phyloP scores from a whole-genome alignment of 2,797 vertebrate species.

The Sphenodon punctatus region DNA sequence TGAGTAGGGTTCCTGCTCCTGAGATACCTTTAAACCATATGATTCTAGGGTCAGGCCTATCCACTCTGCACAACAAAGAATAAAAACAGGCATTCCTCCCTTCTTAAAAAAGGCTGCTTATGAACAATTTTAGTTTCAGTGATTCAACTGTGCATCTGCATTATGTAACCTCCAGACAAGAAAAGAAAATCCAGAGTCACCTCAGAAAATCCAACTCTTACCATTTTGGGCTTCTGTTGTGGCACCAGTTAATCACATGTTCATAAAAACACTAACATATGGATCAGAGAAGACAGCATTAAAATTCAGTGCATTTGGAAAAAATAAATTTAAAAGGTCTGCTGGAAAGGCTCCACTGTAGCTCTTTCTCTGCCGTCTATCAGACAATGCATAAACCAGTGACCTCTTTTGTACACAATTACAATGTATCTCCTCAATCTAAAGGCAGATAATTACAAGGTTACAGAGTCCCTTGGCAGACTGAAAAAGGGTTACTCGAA shows the following conservation, averaged over 20 bases:
- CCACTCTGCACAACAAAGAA: too few species aligned
- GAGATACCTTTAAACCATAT: too few species aligned
- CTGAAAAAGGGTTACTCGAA: conserved; percentile 72
- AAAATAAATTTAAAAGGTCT: conserved; percentile 75
- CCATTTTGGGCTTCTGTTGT: conserved; percentile 26
- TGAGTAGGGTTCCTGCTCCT: too few species aligned
- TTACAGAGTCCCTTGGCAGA: conserved; percentile 69
- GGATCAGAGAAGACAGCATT: conserved; percentile 68
- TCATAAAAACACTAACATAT: conserved; percentile 69
- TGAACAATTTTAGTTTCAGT: not conserved
- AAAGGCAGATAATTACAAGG: conserved; percentile 76
- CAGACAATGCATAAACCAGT: conserved; percentile 73
- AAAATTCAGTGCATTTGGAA: conserved; percentile 66
- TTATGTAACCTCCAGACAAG: conserved; percentile 42
- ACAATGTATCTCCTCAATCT: conserved; percentile 76
- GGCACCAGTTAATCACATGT: conserved; percentile 67
- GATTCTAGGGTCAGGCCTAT: too few species aligned
- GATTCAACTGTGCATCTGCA: not conserved
- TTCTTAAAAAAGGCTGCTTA: not conserved
- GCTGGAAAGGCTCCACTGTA: conserved; percentile 56
- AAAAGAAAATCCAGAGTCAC: conserved; percentile 61
- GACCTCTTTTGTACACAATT: conserved; percentile 75
- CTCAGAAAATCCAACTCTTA: conserved; percentile 60
- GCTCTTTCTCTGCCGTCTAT: conserved; percentile 60
- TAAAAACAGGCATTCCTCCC: not conserved